Evolutionary conservation across 2,797 vertebrate genomes (phyloP).

Genomic region (Gadopsis bispinosus): DNA sequence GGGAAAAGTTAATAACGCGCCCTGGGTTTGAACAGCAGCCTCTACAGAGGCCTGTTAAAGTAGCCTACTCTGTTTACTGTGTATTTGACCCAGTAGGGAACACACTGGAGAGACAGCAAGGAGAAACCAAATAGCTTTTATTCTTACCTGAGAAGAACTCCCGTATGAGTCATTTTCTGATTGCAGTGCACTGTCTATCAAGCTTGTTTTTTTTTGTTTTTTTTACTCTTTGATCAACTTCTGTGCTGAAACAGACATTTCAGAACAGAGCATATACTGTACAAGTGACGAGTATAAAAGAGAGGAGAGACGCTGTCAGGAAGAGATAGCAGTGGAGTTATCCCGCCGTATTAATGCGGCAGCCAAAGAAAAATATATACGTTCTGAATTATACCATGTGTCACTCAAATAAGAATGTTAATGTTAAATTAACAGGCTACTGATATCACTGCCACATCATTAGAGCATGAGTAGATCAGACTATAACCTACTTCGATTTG

Average conservation of each 20-base stretch:
- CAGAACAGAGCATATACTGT: slow-evolving; percentile 28
- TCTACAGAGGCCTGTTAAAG: slow-evolving; percentile 69
- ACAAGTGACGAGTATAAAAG: not conserved
- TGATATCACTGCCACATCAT: too few species aligned
- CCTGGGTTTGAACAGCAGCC: slow-evolving; percentile 57
- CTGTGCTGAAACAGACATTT: slow-evolving; percentile 41
- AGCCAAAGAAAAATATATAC: slow-evolving; percentile 17
- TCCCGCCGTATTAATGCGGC: slow-evolving; percentile 17
- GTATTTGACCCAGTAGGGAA: slow-evolving; percentile 63
- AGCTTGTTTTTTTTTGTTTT: slow-evolving; percentile 58
- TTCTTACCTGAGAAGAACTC: slow-evolving; percentile 59
- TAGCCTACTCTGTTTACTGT: slow-evolving; percentile 64
- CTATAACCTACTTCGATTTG: too few species aligned
- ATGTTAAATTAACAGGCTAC: too few species aligned
- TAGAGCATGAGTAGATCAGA: too few species aligned
- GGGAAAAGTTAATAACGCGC: slow-evolving; percentile 57
- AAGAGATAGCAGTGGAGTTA: slow-evolving; percentile 16
- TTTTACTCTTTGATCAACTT: slow-evolving; percentile 68
- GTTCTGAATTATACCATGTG: slow-evolving; percentile 29
- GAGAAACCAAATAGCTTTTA: slow-evolving; percentile 63
- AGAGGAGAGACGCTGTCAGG: slow-evolving; percentile 4
- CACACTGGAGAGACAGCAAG: slow-evolving; percentile 39
- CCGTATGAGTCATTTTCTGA: slow-evolving; percentile 66
- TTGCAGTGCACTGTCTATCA: slow-evolving; percentile 59
- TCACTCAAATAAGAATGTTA: slow-evolving; percentile 2